These are phyloP conservation scores for Atractosteus spatula DNA, from an alignment of 2,113 vertebrate species.

Conservation along the genomic window DNA sequence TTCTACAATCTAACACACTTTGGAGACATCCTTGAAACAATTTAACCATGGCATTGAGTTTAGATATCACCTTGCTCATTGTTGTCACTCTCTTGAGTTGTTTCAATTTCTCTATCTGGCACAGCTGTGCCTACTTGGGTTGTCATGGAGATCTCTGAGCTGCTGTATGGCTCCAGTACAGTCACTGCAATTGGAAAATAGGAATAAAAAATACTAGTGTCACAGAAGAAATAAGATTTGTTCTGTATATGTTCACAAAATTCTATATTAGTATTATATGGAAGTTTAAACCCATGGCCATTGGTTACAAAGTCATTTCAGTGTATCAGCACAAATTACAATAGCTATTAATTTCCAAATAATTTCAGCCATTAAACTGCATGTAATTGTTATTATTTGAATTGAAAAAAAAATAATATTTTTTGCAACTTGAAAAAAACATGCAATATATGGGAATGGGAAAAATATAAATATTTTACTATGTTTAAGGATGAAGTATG, in stretches of 20 bases:
- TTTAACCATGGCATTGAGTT: background rate
- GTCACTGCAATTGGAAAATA: background rate
- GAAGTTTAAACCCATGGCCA: too few relatives aligned
- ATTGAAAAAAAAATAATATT: too few relatives aligned
- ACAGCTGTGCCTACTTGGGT: background rate
- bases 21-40: background rate
- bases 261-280: background rate
- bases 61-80: background rate
- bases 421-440: too few relatives aligned
- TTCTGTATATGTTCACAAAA: background rate
- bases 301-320: background rate
- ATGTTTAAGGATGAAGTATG: too few relatives aligned
- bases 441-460: too few relatives aligned
- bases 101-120: background rate
- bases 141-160: background rate
- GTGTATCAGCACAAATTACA: too few relatives aligned
- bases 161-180: background rate
- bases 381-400: too few relatives aligned
- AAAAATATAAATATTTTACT: too few relatives aligned
- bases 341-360: too few relatives aligned
- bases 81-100: background rate
- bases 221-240: background rate
- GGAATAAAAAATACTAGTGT: background rate
- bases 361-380: too few relatives aligned
- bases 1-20: too few relatives aligned